phyloP scores from a whole-genome alignment of 2,797 vertebrate genomes.

The Podarcis siculus region DNA sequence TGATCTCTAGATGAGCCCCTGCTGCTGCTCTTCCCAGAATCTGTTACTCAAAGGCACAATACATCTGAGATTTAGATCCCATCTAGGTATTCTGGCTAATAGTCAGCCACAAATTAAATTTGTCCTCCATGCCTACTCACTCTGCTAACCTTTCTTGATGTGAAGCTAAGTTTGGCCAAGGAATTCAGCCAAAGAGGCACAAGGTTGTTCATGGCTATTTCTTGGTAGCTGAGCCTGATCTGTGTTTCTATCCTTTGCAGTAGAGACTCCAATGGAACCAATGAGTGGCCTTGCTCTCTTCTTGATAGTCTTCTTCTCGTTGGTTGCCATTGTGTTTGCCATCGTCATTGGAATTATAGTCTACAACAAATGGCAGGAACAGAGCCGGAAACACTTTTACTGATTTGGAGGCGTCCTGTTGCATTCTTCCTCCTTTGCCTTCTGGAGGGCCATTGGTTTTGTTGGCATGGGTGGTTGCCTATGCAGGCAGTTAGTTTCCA shows the following conservation, averaged over 20 bases:
- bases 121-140: neutral
- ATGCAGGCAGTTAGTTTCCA: neutral
- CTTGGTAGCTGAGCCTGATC: no score
- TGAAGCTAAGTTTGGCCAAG: neutral
- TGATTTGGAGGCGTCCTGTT: constrained; percentile 67
- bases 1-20: no score
- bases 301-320: constrained; percentile 90
- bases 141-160: neutral
- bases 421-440: neutral
- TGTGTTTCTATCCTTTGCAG: constrained; percentile 62
- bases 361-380: constrained; percentile 94
- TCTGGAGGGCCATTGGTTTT: neutral
- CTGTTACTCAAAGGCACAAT: no score
- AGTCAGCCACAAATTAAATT: neutral
- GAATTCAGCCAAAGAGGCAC: neutral
- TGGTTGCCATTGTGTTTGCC: constrained; percentile 90
- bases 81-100: neutral
- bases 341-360: constrained; percentile 88
- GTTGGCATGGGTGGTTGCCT: neutral
- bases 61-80: no score
- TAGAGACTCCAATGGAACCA: constrained; percentile 76
- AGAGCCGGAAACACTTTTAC: constrained; percentile 93
- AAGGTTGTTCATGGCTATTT: neutral
- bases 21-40: neutral
- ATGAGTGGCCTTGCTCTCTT: constrained; percentile 90